A percentile compares a stretch with the other conserved stretches of the same genome.
Conservation (phyloP, 2,797 vertebrate genomes). For the Hypotaenidia okinawae region DNA sequence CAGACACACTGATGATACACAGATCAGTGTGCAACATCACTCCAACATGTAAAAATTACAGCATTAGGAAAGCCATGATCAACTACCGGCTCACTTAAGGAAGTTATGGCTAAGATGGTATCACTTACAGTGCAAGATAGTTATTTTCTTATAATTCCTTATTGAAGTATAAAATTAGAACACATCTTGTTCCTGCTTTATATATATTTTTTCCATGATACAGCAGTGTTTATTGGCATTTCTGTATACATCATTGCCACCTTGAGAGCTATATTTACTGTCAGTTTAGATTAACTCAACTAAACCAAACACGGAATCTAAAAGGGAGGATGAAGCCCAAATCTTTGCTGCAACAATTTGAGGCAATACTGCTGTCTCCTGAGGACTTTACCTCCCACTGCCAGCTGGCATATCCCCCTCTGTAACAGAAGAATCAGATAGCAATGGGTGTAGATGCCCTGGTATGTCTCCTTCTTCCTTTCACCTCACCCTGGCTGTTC, state of each 20-base stretch:
- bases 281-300: not conserved
- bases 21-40: not conserved
- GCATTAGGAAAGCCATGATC: not conserved
- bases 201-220: not conserved
- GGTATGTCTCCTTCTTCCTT: not conserved
- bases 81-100: not conserved
- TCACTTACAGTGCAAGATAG: not conserved
- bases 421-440: not conserved
- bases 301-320: not conserved
- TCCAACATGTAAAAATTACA: not conserved
- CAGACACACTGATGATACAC: not conserved
- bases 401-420: not conserved
- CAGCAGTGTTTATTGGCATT: not conserved
- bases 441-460: not conserved
- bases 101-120: not conserved
- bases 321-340: not conserved
- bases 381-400: not conserved
- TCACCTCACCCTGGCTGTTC: not conserved
- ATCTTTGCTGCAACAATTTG: not conserved
- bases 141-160: not conserved
- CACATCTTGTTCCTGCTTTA: not conserved
- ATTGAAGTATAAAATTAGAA: not conserved
- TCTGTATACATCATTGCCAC: not conserved
- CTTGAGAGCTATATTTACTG: not conserved
- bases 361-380: not conserved